These are phyloP conservation scores for Alces alces DNA, from an alignment of 2,113 vertebrate species.

Conservation along the genomic window DNA sequence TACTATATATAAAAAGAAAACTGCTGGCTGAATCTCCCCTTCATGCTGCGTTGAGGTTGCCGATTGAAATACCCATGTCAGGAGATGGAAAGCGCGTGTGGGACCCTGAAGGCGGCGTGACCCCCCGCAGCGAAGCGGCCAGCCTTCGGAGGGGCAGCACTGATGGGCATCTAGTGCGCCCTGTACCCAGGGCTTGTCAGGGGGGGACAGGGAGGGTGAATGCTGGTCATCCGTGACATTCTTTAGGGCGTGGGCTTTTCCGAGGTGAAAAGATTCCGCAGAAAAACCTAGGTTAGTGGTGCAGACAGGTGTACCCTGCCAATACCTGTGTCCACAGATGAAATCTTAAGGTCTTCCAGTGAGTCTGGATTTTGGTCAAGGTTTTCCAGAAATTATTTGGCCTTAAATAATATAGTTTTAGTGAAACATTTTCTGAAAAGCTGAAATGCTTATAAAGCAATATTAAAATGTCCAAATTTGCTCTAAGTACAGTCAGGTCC, in stretches of 20 bases:
- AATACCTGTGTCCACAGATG: not conserved
- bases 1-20: conserved; percentile 19
- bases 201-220: not conserved
- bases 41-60: not conserved
- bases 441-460: not conserved
- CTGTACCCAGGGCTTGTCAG: not conserved
- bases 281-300: not conserved
- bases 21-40: not conserved
- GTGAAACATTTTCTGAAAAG: not conserved
- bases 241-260: not conserved
- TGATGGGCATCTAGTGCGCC: not conserved
- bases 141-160: not conserved
- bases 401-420: not conserved
- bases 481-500: not conserved
- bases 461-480: not conserved
- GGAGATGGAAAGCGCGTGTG: not conserved
- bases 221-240: not conserved
- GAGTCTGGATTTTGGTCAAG: not conserved
- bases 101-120: not conserved
- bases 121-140: not conserved
- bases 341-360: not conserved
- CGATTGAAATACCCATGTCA: not conserved
- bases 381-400: not conserved
- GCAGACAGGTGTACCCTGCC: not conserved
- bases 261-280: not conserved